Base-by-base conservation (phyloP, 2,797 vertebrate genomes). In the Megaceryle alcyon region DNA sequence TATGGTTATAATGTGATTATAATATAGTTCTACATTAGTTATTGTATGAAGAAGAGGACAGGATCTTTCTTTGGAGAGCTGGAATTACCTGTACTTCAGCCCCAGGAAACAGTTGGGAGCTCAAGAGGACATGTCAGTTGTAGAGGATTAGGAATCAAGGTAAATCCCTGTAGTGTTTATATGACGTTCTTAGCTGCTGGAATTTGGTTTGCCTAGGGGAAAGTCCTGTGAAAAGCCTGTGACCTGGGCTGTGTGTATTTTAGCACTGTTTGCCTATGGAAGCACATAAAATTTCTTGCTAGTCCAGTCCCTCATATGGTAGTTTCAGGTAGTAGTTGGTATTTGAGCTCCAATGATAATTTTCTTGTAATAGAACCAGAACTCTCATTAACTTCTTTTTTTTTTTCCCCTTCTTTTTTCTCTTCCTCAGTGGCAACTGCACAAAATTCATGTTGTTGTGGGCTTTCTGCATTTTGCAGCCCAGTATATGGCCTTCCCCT, bases 11-110 rank as follows among this genome's bases (percentile, higher is more conserved):
- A 70, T 66, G 15, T 46, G 29, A 31, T 72, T 87, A 64, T 71
- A 64, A 57, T 86, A 33, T 80, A 7, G 13, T 48, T 94, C 17
- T 13, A 43, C 13, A 3, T 64, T 64, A 71, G 41, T n/a, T 81
- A 14, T 5, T 82, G 7, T 75, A 22, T 86, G 69, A 85, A 70
- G 57, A 85, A 59, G 64, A 91, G 46, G 21, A 21, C 37, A 69
- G 33, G 37, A 12, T 94, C 61, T 65, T 92, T 83, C 48, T 75
- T 19, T 63, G 51, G 23, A 72, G 69, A 88, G 59, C 88, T 91
- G 82, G 93, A 91, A 76, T 57, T 91, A 94, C 77, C 76, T 86
- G 91, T 82, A 53, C 54, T 89, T 91, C 13, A 94, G 90, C 72
- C 70, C 6, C 28, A 48, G 85, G 82, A 54, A 75, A 43, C 13